Conservation (phyloP, 2,797 vertebrate species). For the Threskiornis aethiopicus region DNA sequence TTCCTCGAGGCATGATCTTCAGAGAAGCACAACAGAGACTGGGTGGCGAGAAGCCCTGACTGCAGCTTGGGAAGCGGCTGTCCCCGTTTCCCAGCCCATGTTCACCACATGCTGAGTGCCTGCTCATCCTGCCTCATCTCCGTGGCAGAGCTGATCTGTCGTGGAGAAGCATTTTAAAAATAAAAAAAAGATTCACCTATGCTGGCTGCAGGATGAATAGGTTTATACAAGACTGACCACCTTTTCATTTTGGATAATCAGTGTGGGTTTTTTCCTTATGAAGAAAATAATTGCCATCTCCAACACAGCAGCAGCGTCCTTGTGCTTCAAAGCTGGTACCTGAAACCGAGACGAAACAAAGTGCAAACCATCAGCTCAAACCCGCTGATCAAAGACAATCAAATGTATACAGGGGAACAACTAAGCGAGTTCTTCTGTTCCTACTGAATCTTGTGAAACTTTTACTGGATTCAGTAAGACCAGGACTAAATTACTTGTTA, state of each 20-base stretch:
- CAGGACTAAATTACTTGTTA: neutral
- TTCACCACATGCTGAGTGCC: neutral
- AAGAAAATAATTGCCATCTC: neutral
- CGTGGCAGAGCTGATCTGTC: neutral
- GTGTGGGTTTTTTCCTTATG: neutral
- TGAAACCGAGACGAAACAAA: neutral
- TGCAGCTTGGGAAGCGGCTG: neutral
- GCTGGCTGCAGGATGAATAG: neutral
- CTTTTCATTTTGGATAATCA: neutral
- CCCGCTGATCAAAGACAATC: neutral
- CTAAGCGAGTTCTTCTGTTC: neutral
- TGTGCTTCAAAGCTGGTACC: neutral
- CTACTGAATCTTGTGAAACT: neutral
- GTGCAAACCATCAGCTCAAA: neutral
- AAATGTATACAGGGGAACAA: neutral
- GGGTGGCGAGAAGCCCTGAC: neutral
- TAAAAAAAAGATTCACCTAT: neutral
- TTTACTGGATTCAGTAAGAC: neutral
- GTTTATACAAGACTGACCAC: neutral
- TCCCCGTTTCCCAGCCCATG: neutral
- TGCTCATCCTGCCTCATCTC: neutral
- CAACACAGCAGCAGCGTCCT: neutral
- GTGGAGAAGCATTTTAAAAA: neutral
- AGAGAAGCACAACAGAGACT: neutral
- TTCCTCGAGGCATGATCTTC: neutral